Percentiles rank a stretch among this genome's conserved stretches.
Evolutionary conservation across 2,888 invertebrate genomes (phyloP).

Genomic region (Drosophila anceps): DNA sequence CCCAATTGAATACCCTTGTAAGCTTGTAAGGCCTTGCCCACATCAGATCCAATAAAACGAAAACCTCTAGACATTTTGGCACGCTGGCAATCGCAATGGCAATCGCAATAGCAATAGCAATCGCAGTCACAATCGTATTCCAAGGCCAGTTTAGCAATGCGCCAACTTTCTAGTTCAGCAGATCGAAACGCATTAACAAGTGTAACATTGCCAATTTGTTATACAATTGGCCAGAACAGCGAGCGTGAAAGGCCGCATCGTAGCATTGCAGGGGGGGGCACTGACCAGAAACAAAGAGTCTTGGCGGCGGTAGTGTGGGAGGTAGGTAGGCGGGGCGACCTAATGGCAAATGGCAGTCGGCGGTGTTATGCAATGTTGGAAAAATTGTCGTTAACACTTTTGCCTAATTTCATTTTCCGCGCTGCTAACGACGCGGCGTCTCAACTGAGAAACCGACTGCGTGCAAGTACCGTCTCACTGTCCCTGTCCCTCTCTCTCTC

Average conservation of each 20-base stretch:
- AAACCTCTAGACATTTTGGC: conserved; percentile 11
- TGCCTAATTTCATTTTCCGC: conserved; percentile 73
- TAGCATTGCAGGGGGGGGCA: conserved; percentile 38
- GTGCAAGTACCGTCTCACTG: neutral
- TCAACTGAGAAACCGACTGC: conserved; percentile 20
- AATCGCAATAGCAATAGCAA: neutral
- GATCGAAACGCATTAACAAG: conserved; percentile 75
- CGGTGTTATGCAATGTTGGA: conserved; percentile 62
- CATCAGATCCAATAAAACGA: neutral
- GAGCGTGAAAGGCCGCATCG: conserved; percentile 35
- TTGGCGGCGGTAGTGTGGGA: neutral
- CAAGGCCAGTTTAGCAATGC: conserved; percentile 37
- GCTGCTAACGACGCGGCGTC: conserved; percentile 52
- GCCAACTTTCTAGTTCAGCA: conserved; percentile 63
- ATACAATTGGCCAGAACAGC: conserved; percentile 71
- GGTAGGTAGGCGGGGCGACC: neutral
- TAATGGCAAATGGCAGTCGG: conserved; percentile 42
- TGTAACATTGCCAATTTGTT: conserved; percentile 77
- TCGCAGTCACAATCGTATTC: conserved; percentile 14
- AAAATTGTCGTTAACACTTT: conserved; percentile 68
- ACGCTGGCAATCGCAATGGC: conserved; percentile 3
- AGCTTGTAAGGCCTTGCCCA: conserved; percentile 1
- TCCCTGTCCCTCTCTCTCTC: neutral
- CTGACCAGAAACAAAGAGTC: conserved; percentile 41
- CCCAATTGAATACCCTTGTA: neutral